Evolutionary conservation across 2,888 invertebrate species (phyloP).

Genomic region (Julus scandinavius): DNA sequence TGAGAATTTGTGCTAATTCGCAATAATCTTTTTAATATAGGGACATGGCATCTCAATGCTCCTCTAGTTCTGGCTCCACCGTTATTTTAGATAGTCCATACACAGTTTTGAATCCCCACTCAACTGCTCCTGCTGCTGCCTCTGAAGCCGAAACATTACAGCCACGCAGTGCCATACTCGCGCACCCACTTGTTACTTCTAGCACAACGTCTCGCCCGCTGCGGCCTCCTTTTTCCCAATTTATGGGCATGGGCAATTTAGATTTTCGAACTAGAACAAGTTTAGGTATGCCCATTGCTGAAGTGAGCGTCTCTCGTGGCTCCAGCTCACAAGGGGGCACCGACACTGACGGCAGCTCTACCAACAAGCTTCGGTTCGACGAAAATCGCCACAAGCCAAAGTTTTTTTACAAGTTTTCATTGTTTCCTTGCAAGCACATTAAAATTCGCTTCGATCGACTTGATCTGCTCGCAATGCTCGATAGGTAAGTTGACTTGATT

Average conservation of each 20-base stretch:
- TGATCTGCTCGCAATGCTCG: slow-evolving; percentile 89
- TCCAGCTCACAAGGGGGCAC: slow-evolving; percentile 63
- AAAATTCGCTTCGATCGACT: slow-evolving; percentile 94
- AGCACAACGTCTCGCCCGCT: slow-evolving; percentile 50
- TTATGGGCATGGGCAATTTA: slow-evolving; percentile 62
- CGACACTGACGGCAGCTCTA: slow-evolving; percentile 57
- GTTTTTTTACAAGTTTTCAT: slow-evolving; percentile 80
- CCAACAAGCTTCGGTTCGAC: slow-evolving; percentile 59
- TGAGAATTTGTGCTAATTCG: background rate
- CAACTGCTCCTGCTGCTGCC: slow-evolving; percentile 40
- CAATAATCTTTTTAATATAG: slow-evolving; percentile 58
- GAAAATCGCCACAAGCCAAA: slow-evolving; percentile 64
- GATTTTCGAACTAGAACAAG: slow-evolving; percentile 64
- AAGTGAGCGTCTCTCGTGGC: slow-evolving; percentile 59
- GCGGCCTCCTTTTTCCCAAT: slow-evolving; percentile 62
- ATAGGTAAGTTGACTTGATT: slow-evolving; percentile 68
- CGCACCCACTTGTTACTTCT: slow-evolving; percentile 45
- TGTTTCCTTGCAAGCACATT: slow-evolving; percentile 73
- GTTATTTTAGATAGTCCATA: slow-evolving; percentile 65
- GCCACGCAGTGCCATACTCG: slow-evolving; percentile 32
- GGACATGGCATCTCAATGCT: slow-evolving; percentile 61
- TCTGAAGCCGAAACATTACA: slow-evolving; percentile 27
- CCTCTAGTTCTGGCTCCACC: slow-evolving; percentile 65
- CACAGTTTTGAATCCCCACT: slow-evolving; percentile 56
- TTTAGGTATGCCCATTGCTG: slow-evolving; percentile 56